phyloP scores from a whole-genome alignment of 2,888 invertebrate species.

The Drosophila yooni region DNA sequence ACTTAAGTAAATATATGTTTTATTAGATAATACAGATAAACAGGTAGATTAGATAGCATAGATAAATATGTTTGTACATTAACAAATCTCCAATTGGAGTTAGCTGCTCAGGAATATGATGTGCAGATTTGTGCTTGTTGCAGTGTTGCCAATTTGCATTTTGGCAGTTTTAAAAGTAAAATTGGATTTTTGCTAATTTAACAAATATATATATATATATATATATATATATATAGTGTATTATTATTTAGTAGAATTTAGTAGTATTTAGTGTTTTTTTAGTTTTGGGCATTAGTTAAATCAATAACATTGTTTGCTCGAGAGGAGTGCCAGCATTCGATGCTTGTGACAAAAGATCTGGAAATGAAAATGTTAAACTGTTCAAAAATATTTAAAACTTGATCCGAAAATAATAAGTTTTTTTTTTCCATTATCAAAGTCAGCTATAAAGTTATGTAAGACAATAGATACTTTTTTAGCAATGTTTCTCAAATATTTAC shows the following conservation, averaged over 20 bases:
- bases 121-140: not conserved
- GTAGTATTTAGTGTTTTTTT: not conserved
- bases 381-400: not conserved
- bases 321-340: not conserved
- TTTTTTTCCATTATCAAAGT: not conserved
- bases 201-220: not conserved
- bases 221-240: too few relatives aligned
- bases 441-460: not conserved
- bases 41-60: conserved; percentile 1
- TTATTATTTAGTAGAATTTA: too few relatives aligned
- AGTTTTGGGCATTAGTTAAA: not conserved
- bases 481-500: not conserved
- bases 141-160: not conserved
- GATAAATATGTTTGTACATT: not conserved
- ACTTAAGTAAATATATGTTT: not conserved
- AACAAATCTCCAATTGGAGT: not conserved
- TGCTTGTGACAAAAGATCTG: not conserved
- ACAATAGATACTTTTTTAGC: not conserved
- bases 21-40: conserved; percentile 14
- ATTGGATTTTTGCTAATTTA: not conserved
- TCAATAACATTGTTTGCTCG: too few relatives aligned
- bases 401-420: not conserved
- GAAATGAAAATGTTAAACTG: not conserved
- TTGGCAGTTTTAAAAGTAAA: not conserved
- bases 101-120: conserved; percentile 14